phyloP scores from a whole-genome alignment of 53 echinoderm and acorn worm genomes.

The Stichopus horrens region DNA sequence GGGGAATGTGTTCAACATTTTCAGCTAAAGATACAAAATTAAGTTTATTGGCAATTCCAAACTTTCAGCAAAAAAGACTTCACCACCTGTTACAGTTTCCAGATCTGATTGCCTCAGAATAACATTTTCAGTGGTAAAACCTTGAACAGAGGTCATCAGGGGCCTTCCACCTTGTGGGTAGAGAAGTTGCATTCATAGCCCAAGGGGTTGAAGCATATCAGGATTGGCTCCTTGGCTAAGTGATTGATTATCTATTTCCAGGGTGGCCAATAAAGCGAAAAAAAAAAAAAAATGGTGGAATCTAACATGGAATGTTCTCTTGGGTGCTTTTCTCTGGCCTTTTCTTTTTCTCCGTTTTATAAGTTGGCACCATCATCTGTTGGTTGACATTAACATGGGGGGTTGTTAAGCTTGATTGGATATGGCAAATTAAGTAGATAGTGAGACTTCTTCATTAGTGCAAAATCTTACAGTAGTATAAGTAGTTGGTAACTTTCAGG shows the following conservation, averaged over 20 bases:
- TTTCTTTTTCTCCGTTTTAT: too few relatives aligned
- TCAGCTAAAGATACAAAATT: not conserved
- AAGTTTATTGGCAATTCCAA: not conserved
- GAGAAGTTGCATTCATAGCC: slow-evolving; percentile 5
- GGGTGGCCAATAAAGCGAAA: too few relatives aligned
- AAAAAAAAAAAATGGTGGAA: too few relatives aligned
- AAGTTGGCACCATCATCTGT: too few relatives aligned
- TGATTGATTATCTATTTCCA: not conserved
- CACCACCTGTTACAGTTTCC: not conserved
- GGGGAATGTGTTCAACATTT: not conserved
- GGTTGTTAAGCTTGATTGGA: too few relatives aligned
- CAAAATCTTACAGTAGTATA: too few relatives aligned
- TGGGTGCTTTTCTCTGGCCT: too few relatives aligned
- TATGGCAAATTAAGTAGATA: too few relatives aligned
- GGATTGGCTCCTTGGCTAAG: not conserved
- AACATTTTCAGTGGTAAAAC: not conserved
- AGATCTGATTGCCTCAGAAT: not conserved
- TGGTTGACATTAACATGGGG: too few relatives aligned
- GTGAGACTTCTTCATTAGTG: too few relatives aligned
- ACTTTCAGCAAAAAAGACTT: not conserved
- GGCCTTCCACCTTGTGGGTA: slow-evolving; percentile 3
- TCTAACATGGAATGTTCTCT: too few relatives aligned
- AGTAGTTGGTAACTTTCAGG: too few relatives aligned
- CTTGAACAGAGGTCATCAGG: not conserved
- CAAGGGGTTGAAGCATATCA: not conserved